These are phyloP conservation scores for Hydriomena furcata DNA, from an alignment of 2,888 invertebrate species.

Conservation along the genomic window DNA sequence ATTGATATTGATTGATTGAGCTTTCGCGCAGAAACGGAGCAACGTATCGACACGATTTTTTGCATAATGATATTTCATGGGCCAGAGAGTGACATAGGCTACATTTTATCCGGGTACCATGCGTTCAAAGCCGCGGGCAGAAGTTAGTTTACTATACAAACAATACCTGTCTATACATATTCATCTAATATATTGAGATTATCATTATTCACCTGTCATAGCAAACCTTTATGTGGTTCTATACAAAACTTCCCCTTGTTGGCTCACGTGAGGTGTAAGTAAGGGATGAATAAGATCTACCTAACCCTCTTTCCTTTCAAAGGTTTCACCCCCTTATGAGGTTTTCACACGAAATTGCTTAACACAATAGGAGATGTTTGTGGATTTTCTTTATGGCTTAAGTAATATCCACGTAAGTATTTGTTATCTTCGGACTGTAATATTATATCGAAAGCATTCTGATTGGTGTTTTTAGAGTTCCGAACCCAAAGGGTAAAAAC, in stretches of 20 bases:
- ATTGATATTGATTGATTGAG: too few relatives aligned
- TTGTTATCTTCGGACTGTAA: constrained; percentile 13
- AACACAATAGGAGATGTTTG: constrained; percentile 51
- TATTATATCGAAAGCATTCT: background rate
- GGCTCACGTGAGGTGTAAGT: constrained; percentile 53
- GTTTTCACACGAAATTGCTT: constrained; percentile 55
- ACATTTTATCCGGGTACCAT: too few relatives aligned
- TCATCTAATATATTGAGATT: constrained; percentile 19
- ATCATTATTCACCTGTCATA: constrained; percentile 29
- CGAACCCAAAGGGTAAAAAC: too few relatives aligned
- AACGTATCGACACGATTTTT: too few relatives aligned
- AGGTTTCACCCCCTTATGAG: constrained; percentile 48
- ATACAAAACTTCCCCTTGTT: constrained; percentile 30
- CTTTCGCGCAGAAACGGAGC: too few relatives aligned
- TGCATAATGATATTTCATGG: too few relatives aligned
- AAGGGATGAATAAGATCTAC: constrained; percentile 58
- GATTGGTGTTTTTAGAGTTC: too few relatives aligned
- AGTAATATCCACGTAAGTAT: constrained; percentile 16
- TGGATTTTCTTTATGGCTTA: constrained; percentile 42
- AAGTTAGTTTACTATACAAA: too few relatives aligned
- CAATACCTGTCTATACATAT: background rate
- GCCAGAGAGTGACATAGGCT: too few relatives aligned
- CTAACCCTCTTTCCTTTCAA: constrained; percentile 59
- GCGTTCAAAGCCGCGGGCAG: too few relatives aligned
- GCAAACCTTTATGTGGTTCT: constrained; percentile 22